Evolutionary conservation across 2,113 vertebrate species (phyloP), one percentile per base, ranked within the genome.

Genomic region (Chascanopsetta lugubris): DNA sequence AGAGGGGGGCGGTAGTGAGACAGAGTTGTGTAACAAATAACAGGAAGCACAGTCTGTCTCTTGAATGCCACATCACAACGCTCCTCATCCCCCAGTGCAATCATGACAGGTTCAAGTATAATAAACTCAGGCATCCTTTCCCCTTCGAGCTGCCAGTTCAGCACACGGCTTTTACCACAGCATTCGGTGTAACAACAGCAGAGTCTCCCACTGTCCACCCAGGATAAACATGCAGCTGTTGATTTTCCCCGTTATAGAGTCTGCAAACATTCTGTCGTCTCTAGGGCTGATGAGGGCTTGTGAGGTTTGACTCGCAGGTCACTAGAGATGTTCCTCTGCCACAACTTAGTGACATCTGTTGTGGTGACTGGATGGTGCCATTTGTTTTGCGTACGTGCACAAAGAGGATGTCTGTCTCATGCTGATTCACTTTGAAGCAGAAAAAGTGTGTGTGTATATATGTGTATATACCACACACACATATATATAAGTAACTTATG

Each of bases 51-150:
- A n/a, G 48, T 57, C 30, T 56, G 65, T 59, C 68, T 69, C 47
- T 58, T 26, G 22, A 43, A 72, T 79, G 72, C 77, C 72, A 78
- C 69, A 76, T 83, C 65, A 80, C n/a, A 86, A 55, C 61, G 42
- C 17, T 11, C 2, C 17, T 56, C 21, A 26, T 75, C 69, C 53
- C 72, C 17, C 43, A 36, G 22, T 36, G 26, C 22, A 68, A 70
- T 63, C 53, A 46, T 1, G 22, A 24, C 3, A 11, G 56, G 72
- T 77, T n/a, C n/a, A n/a, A 24, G 30, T 76, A 66, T 83, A 48
- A 51, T 82, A 55, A 84, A 72, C 34, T 55, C 56, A 20, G 50
- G 32, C 55, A 55, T 80, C 59, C 45, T 72, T 80, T 82, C 48
- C 43, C 43, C 29, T 34, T 36, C 34, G 6, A 22, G 61, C 61